Conservation (phyloP, 2,888 invertebrate genomes). For the Galerucella pusilla region DNA sequence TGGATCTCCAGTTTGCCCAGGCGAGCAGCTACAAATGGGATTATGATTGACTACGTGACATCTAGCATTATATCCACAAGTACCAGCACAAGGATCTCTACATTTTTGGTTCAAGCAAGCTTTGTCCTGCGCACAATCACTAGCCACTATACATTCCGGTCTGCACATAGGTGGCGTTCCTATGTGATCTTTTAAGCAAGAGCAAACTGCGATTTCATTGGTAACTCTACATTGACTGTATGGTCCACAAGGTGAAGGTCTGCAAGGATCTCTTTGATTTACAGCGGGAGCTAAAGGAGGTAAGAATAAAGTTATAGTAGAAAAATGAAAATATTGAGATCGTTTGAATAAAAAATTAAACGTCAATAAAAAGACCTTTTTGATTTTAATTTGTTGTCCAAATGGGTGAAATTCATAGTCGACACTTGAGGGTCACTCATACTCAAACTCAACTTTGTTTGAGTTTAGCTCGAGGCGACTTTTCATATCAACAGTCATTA, state of each 20-base stretch:
- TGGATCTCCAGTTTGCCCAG: constrained; percentile 83
- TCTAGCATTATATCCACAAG: constrained; percentile 84
- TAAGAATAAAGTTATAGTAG: background rate
- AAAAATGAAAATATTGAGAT: background rate
- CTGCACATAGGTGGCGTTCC: constrained; percentile 82
- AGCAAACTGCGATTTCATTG: constrained; percentile 82
- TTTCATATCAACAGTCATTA: no score
- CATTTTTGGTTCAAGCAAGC: constrained; percentile 86
- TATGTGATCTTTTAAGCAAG: constrained; percentile 81
- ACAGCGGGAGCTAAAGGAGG: constrained; percentile 51
- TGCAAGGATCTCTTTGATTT: constrained; percentile 68
- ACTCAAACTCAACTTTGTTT: no score
- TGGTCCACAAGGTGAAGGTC: constrained; percentile 82
- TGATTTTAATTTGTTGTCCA: no score
- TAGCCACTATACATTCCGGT: constrained; percentile 85
- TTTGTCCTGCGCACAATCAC: constrained; percentile 83
- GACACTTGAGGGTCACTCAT: no score
- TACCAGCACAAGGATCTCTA: constrained; percentile 82
- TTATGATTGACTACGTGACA: constrained; percentile 88
- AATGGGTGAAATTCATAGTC: no score
- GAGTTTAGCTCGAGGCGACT: no score
- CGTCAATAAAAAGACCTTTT: background rate
- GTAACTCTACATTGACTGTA: constrained; percentile 81
- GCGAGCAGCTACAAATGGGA: constrained; percentile 84
- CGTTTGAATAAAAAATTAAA: constrained; percentile 21